These are phyloP conservation scores for Teleogryllus occipitalis DNA, from an alignment of 1,140 invertebrate species.

Conservation along the genomic window DNA sequence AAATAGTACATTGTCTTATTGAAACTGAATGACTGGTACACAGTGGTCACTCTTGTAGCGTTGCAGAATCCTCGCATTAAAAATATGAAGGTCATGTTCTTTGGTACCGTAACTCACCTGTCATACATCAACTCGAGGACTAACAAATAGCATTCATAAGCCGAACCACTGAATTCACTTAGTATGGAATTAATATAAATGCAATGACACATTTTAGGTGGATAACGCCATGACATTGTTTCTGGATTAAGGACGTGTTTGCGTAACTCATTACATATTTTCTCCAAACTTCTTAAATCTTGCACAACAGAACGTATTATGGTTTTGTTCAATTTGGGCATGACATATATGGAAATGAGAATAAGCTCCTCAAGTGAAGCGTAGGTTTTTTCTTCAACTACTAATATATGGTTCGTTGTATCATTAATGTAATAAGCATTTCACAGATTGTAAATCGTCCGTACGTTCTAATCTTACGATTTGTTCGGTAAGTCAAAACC, in stretches of 20 bases:
- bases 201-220: neutral
- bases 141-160: neutral
- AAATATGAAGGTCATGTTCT: neutral
- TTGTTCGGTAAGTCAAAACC: too few species aligned
- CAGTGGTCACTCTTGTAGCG: too few species aligned
- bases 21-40: too few species aligned
- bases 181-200: neutral
- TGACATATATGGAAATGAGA: neutral
- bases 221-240: neutral
- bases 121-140: constrained; percentile 3
- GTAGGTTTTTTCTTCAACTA: too few species aligned
- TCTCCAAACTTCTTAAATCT: neutral
- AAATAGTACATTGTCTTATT: too few species aligned
- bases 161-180: neutral
- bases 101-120: constrained; percentile 3
- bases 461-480: too few species aligned
- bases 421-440: too few species aligned
- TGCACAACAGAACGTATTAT: neutral
- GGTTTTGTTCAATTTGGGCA: neutral
- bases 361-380: neutral
- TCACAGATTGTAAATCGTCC: too few species aligned
- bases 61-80: neutral
- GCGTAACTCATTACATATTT: neutral
- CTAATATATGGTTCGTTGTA: too few species aligned
- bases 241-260: neutral